Conservation (phyloP, 2,888 invertebrate species). For the Meliscaeva auricollis region DNA sequence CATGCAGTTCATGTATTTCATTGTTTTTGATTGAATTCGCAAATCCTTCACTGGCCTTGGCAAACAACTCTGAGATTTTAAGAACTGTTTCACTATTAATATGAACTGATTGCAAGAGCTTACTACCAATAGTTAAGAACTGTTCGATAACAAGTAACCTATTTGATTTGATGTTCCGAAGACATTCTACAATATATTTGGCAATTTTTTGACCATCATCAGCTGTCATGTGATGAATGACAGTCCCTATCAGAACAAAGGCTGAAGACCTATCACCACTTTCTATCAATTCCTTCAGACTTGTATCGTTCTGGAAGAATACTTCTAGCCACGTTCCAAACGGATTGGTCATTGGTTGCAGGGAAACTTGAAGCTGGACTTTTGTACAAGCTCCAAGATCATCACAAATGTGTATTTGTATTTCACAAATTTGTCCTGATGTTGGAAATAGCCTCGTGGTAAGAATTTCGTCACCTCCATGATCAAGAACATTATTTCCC, state of each 20-base stretch:
- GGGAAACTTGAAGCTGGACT: constrained; percentile 45
- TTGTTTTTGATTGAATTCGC: constrained; percentile 50
- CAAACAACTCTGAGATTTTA: constrained; percentile 63
- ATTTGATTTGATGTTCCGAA: constrained; percentile 44
- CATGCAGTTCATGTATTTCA: constrained; percentile 67
- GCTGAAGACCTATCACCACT: constrained; percentile 64
- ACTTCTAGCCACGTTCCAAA: constrained; percentile 39
- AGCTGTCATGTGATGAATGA: constrained; percentile 53
- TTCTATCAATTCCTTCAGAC: constrained; percentile 50
- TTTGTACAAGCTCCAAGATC: constrained; percentile 73
- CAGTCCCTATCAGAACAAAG: constrained; percentile 51
- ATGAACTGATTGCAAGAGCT: constrained; percentile 49
- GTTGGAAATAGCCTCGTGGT: constrained; percentile 43
- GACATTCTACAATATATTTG: constrained; percentile 30
- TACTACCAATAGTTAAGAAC: constrained; percentile 50
- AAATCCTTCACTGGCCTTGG: constrained; percentile 66
- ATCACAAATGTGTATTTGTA: constrained; percentile 77
- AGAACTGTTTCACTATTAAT: constrained; percentile 62
- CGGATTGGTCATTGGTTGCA: constrained; percentile 43
- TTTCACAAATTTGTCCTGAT: constrained; percentile 24
- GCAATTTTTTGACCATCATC: constrained; percentile 24
- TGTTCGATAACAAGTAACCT: constrained; percentile 77
- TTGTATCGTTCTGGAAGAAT: constrained; percentile 39
- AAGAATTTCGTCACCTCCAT: constrained; percentile 57
- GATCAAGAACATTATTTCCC: constrained; percentile 71